phyloP scores from a whole-genome alignment of 2,888 invertebrate genomes.

The Yponomeuta sedellus region DNA sequence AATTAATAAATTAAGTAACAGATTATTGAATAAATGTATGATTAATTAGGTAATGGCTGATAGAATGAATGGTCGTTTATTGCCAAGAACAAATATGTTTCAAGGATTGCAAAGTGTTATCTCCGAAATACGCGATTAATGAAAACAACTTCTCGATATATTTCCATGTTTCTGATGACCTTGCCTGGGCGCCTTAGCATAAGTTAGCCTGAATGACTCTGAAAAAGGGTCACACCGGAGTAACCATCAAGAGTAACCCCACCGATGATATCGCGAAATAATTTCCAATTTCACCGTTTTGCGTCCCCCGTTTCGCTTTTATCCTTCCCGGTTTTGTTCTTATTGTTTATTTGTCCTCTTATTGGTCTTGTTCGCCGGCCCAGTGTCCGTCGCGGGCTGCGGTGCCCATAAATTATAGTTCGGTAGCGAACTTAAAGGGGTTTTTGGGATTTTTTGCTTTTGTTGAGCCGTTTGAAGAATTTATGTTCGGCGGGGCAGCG shows the following conservation, averaged over 20 bases:
- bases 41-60: too few relatives aligned
- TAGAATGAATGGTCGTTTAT: too few relatives aligned
- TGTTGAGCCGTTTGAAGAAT: constrained; percentile 72
- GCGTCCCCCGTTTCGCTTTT: constrained; percentile 42
- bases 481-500: constrained; percentile 51
- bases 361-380: constrained; percentile 47
- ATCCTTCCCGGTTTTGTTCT: neutral
- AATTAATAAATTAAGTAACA: too few relatives aligned
- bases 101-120: too few relatives aligned
- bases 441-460: constrained; percentile 63
- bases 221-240: neutral
- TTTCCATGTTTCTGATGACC: too few relatives aligned
- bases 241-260: constrained; percentile 28
- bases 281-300: constrained; percentile 76
- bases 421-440: constrained; percentile 74
- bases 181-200: too few relatives aligned
- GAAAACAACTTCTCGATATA: too few relatives aligned
- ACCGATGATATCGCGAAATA: constrained; percentile 73
- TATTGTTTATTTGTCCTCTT: constrained; percentile 29
- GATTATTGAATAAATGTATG: too few relatives aligned
- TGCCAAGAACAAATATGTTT: too few relatives aligned
- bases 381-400: constrained; percentile 55
- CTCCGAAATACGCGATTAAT: too few relatives aligned
- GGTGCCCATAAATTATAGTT: constrained; percentile 74
- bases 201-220: too few relatives aligned